Conservation (phyloP, 2,797 vertebrate genomes). For the Trichosurus vulpecula region DNA sequence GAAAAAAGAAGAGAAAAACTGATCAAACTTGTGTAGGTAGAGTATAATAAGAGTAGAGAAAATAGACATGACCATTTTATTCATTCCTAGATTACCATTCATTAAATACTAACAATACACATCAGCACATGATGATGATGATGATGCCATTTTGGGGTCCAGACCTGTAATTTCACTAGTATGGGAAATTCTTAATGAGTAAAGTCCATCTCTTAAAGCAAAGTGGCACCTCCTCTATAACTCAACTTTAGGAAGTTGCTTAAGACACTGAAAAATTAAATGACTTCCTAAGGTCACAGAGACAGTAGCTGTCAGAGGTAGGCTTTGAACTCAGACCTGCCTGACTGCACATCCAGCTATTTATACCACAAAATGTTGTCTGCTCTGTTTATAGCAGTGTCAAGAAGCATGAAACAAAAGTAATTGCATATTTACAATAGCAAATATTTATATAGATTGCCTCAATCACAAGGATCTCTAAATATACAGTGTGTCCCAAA, state of each 20-base stretch:
- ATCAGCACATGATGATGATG: not conserved
- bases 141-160: not conserved
- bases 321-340: not conserved
- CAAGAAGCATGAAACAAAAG: not conserved
- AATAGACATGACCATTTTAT: slow-evolving; percentile 21
- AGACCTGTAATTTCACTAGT: not conserved
- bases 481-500: not conserved
- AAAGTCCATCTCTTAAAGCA: not conserved
- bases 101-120: not conserved
- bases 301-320: not conserved
- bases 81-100: not conserved
- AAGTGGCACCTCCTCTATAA: not conserved
- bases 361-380: not conserved
- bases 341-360: not conserved
- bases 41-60: not conserved
- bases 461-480: not conserved
- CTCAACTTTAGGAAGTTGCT: not conserved
- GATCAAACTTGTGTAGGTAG: not conserved
- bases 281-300: not conserved
- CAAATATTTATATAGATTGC: not conserved
- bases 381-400: not conserved
- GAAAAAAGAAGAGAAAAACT: not conserved
- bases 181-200: not conserved
- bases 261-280: not conserved
- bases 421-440: not conserved